Evolutionary conservation across 2,888 invertebrate species (phyloP).

Genomic region (Drosophila flavopinicola): DNA sequence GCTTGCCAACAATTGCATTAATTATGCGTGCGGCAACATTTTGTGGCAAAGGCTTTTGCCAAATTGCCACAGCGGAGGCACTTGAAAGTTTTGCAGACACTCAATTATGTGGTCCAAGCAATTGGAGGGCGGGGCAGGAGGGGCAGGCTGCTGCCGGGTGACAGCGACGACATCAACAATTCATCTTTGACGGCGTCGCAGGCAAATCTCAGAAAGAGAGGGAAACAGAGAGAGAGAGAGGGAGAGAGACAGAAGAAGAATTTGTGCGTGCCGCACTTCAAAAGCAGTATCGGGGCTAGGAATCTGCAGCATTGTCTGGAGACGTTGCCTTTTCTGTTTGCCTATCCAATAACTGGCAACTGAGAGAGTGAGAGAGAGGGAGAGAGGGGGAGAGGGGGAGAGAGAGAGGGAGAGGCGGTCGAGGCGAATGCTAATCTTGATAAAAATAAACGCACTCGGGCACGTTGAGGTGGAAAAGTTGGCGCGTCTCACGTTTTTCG

Average conservation of each 20-base stretch:
- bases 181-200: constrained; percentile 61
- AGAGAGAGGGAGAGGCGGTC: constrained; percentile 8
- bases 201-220: constrained; percentile 26
- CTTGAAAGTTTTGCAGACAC: constrained; percentile 58
- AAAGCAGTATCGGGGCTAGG: constrained; percentile 52
- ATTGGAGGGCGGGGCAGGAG: constrained; percentile 1
- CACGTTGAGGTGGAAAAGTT: constrained; percentile 72
- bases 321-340: constrained; percentile 56
- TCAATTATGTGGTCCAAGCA: constrained; percentile 54
- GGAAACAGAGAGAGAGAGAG: too few relatives aligned
- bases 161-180: constrained; percentile 64
- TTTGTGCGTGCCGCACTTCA: constrained; percentile 76
- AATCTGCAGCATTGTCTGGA: constrained; percentile 56
- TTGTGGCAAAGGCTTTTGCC: constrained; percentile 61
- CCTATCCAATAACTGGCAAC: constrained; percentile 64
- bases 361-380: not conserved
- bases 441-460: constrained; percentile 78
- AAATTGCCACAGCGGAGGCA: constrained; percentile 52
- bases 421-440: constrained; percentile 76
- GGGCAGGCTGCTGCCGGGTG: constrained; percentile 28
- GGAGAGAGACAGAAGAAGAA: constrained; percentile 8
- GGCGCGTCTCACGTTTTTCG: constrained; percentile 74
- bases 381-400: not conserved
- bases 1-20: constrained; percentile 74
- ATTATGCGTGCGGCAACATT: constrained; percentile 70